A percentile compares a stretch with the other conserved stretches of the same genome.
phyloP scores from a whole-genome alignment of 2,797 vertebrate species.

The Gorsachius magnificus region DNA sequence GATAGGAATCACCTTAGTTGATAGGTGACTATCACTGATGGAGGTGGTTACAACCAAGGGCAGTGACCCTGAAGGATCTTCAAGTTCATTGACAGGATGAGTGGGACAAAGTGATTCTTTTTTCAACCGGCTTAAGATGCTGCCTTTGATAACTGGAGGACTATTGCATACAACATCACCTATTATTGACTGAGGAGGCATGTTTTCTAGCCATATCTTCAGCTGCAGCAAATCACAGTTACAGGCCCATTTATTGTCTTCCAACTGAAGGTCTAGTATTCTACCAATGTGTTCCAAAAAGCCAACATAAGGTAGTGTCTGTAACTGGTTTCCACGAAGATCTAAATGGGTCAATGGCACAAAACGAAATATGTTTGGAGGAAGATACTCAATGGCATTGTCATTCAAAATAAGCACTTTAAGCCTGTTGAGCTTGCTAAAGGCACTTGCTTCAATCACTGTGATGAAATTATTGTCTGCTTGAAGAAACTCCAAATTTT shows the following conservation, averaged over 20 bases:
- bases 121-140: slow-evolving; percentile 87
- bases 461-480: slow-evolving; percentile 98
- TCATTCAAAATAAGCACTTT: slow-evolving; percentile 99
- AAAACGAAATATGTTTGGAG: slow-evolving; percentile 94
- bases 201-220: slow-evolving; percentile 96
- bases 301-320: slow-evolving; percentile 92
- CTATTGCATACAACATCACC: slow-evolving; percentile 90
- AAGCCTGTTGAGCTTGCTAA: slow-evolving; percentile 95
- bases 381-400: slow-evolving; percentile 94
- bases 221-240: slow-evolving; percentile 93
- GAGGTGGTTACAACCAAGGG: slow-evolving; percentile 89
- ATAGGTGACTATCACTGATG: slow-evolving; percentile 63
- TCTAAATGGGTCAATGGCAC: slow-evolving; percentile 97
- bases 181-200: slow-evolving; percentile 92
- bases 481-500: slow-evolving; percentile 97
- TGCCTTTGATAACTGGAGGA: slow-evolving; percentile 88
- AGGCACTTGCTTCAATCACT: slow-evolving; percentile 94
- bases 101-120: slow-evolving; percentile 88
- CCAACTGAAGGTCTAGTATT: slow-evolving; percentile 93
- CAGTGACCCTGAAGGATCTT: slow-evolving; percentile 91
- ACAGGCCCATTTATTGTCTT: slow-evolving; percentile 95
- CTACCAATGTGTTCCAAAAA: slow-evolving; percentile 97
- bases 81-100: slow-evolving; percentile 86
- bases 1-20: slow-evolving; percentile 82
- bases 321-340: slow-evolving; percentile 93